Conservation (phyloP, 92 coral and sea anemone species). For the Phenganax subtilis region DNA sequence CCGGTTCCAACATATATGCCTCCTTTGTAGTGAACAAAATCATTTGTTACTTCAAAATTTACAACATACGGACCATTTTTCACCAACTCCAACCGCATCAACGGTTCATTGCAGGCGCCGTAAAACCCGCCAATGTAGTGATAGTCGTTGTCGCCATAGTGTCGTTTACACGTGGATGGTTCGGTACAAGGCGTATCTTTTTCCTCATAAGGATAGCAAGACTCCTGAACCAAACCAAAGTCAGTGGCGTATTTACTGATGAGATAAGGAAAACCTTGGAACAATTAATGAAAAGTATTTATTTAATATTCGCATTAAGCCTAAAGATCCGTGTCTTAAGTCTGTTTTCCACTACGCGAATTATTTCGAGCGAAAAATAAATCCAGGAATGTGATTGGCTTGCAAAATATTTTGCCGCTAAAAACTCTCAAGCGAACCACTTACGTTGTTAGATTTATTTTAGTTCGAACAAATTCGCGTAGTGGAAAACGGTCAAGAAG, state of each 20-base stretch:
- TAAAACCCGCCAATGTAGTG: constrained; percentile 69
- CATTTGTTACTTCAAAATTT: constrained; percentile 52
- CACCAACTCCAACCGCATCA: constrained; percentile 56
- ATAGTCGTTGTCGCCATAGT: constrained; percentile 50
- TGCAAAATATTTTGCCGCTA: too few relatives aligned
- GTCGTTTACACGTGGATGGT: constrained; percentile 45
- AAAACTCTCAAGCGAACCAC: too few relatives aligned
- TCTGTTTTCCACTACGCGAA: too few relatives aligned
- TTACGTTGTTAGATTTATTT: too few relatives aligned
- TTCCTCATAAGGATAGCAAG: constrained; percentile 60
- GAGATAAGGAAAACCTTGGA: constrained; percentile 63
- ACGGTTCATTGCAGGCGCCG: constrained; percentile 63
- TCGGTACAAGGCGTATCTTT: constrained; percentile 46
- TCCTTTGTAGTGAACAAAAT: constrained; percentile 57
- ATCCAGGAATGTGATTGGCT: too few relatives aligned
- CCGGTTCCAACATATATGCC: constrained; percentile 66
- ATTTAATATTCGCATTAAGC: not conserved
- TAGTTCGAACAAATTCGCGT: too few relatives aligned
- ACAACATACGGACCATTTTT: constrained; percentile 61
- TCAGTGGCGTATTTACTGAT: constrained; percentile 60
- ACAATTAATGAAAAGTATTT: not conserved
- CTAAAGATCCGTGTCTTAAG: not conserved
- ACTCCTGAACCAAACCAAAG: constrained; percentile 63
- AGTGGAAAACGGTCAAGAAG: too few relatives aligned
- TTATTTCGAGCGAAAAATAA: too few relatives aligned